phyloP scores from a whole-genome alignment of 2,888 invertebrate genomes.

The Eutolmus rufibarbis region DNA sequence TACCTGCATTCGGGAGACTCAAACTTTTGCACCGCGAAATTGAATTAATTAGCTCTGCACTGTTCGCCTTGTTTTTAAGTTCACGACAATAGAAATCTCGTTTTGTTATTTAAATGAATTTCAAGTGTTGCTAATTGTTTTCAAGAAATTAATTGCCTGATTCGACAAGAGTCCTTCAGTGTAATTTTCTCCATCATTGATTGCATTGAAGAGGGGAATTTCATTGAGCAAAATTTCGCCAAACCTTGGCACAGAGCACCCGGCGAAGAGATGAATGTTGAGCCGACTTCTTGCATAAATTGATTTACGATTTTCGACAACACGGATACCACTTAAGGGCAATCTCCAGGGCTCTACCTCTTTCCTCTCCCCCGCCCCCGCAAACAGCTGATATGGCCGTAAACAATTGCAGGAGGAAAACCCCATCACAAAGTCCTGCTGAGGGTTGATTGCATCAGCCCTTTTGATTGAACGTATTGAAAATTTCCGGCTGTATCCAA shows the following conservation, averaged over 20 bases:
- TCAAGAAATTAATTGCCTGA: neutral
- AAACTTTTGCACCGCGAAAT: neutral
- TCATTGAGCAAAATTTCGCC: neutral
- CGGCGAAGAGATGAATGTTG: neutral
- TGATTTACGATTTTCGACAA: neutral
- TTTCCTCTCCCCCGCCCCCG: neutral
- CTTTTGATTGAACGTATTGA: neutral
- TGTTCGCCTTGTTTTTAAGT: neutral
- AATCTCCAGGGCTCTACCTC: neutral
- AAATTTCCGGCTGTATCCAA: constrained; percentile 7
- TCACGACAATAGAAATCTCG: neutral
- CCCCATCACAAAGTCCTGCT: neutral
- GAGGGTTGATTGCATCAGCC: constrained; percentile 9
- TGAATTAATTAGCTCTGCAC: neutral
- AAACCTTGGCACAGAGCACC: neutral
- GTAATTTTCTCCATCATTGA: neutral
- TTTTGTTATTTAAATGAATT: neutral
- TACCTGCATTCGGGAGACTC: too few species aligned
- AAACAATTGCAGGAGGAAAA: neutral
- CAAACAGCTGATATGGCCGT: neutral
- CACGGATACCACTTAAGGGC: neutral
- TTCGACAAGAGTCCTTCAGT: neutral
- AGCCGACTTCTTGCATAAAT: neutral
- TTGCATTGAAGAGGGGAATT: neutral
- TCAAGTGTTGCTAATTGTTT: constrained; percentile 11